A percentile compares a stretch with the other conserved stretches of the same genome.
Evolutionary conservation across 2,113 vertebrate species (phyloP).

Genomic region (Cyprichromis sp.): DNA sequence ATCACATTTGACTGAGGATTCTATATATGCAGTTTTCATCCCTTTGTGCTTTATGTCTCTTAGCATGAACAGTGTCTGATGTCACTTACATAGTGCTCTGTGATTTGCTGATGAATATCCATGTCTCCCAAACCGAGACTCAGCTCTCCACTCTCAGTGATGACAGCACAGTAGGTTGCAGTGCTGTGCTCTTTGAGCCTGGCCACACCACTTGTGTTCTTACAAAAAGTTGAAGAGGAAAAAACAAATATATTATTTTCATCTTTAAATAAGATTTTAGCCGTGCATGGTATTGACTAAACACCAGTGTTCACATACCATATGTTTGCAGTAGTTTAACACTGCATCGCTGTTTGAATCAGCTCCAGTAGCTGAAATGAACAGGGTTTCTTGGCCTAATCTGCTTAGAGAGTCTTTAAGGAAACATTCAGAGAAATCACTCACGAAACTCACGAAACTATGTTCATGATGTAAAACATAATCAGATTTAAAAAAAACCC

Average conservation of each 20-base stretch:
- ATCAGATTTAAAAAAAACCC: neutral
- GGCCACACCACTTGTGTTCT: constrained; percentile 66
- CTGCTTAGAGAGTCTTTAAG: constrained; percentile 79
- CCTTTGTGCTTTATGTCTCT: neutral
- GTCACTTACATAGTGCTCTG: constrained; percentile 75
- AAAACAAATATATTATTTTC: neutral
- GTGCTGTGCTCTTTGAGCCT: constrained; percentile 61
- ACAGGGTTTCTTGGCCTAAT: constrained; percentile 71
- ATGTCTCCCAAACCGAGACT: constrained; percentile 84
- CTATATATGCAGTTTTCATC: neutral
- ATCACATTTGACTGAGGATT: neutral
- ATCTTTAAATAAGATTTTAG: neutral
- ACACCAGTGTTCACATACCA: constrained; percentile 69
- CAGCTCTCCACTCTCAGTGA: constrained; percentile 75
- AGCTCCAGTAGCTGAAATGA: constrained; percentile 80
- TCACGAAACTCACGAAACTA: neutral
- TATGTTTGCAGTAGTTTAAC: constrained; percentile 78
- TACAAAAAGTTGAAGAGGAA: neutral
- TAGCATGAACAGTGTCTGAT: neutral
- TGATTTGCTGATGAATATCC: constrained; percentile 84
- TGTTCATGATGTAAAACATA: neutral
- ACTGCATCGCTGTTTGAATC: constrained; percentile 77
- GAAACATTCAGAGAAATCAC: neutral
- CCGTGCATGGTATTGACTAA: neutral
- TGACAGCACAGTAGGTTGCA: constrained; percentile 72